Evolutionary conservation across 2,113 vertebrate genomes (phyloP).

Genomic region (Rhombomys opimus): DNA sequence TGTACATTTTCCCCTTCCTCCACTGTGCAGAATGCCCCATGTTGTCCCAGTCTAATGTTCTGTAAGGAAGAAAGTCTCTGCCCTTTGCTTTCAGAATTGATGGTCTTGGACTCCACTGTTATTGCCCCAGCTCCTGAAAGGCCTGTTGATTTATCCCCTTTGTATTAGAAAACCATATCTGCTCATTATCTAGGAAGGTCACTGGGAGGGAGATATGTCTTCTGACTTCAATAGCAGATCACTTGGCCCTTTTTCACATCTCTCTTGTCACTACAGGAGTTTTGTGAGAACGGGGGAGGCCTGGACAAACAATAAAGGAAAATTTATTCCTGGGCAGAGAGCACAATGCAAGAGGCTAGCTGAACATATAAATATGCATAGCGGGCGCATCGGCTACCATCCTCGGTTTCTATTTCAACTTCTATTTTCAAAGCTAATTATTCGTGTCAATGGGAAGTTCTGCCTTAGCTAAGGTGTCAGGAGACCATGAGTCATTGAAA

Average conservation of each 20-base stretch:
- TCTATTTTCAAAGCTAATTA: conserved; percentile 62
- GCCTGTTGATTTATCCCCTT: conserved; percentile 82
- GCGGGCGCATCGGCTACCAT: background rate
- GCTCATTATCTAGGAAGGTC: conserved; percentile 84
- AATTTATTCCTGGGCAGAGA: conserved; percentile 59
- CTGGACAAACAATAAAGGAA: conserved; percentile 17
- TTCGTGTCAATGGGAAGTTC: conserved; percentile 43
- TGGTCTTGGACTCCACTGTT: conserved; percentile 62
- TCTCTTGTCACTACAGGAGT: conserved; percentile 39
- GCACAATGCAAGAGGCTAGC: background rate
- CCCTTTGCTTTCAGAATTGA: conserved; percentile 74
- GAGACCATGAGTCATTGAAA: background rate
- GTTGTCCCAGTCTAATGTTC: conserved; percentile 51
- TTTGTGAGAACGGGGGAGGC: conserved; percentile 9
- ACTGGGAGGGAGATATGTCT: conserved; percentile 79
- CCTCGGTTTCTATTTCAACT: background rate
- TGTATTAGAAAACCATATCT: conserved; percentile 75
- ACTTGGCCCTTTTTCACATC: conserved; percentile 61
- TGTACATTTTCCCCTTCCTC: background rate
- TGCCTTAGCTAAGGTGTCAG: background rate
- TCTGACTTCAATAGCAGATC: conserved; percentile 52
- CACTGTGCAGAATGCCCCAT: background rate
- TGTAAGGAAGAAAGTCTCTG: conserved; percentile 59
- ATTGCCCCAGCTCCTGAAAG: conserved; percentile 69
- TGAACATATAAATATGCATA: conserved; percentile 40